Evolutionary conservation across 2,113 vertebrate species (phyloP), one percentile per base, ranked within the genome.

Genomic region (Gobius niger): DNA sequence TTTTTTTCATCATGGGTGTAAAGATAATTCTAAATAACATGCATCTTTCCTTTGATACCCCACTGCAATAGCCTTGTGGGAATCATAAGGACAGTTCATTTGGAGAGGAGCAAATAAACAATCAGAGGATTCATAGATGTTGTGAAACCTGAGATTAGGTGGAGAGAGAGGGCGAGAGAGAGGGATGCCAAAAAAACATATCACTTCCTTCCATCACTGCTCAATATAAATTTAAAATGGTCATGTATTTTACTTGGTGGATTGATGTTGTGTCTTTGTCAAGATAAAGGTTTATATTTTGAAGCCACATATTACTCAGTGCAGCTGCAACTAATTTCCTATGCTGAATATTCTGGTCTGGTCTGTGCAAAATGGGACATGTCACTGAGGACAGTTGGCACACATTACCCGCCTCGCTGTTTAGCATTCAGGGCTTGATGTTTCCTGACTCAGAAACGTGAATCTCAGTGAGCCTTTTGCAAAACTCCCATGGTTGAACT

Each of bases 351-450:
- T 69, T 78, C 63, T 73, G 66, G 72, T 24, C 63, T 47, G 47
- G 59, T 78, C 68, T 70, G 44, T 63, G 60, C 44, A 68, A 84
- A 83, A 44, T 72, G 56, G 85, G 78, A 76, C 80, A 83, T 70
- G 80, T 81, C 85, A 81, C 80, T n/a, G n/a, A 83, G 76, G 82
- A 87, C 66, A 75, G 52, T 60, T 73, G 80, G 78, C 85, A 83
- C 82, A 77, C 52, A 78, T 84, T 77, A 67, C 53, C 53, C 47
- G 34, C 61, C 60, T 10, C 15, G 47, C 50, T 57, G 46, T 67
- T 42, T 44, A 70, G 24, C 64, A 76, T 47, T 56, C 52, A 82
- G 72, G 52, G 54, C 64, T 44, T 60, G 40, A 60, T 16, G 34
- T 40, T 41, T 60, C 24, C 13, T 34, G 6, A 6, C 12, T 40